Percentiles rank a stretch among this genome's conserved stretches.
These are phyloP conservation scores for Stichodactyla helianthus DNA, from an alignment of 64 coral and sea anemone species.

Conservation along the genomic window DNA sequence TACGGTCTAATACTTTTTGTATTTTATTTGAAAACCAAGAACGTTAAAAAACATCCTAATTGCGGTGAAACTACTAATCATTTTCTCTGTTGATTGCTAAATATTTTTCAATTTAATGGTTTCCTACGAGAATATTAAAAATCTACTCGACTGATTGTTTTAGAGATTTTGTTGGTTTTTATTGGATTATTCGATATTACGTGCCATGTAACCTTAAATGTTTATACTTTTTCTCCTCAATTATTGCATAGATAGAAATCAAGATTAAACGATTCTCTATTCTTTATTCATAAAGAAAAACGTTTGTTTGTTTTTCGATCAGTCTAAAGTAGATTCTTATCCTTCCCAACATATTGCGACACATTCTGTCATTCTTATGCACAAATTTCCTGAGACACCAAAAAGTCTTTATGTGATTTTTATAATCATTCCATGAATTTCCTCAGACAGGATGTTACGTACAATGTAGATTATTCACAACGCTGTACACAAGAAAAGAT, in stretches of 20 bases:
- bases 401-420: neutral
- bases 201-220: neutral
- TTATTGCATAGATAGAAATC: neutral
- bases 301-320: neutral
- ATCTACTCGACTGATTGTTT: neutral
- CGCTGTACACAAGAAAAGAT: neutral
- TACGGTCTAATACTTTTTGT: neutral
- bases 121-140: neutral
- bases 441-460: neutral
- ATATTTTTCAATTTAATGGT: neutral
- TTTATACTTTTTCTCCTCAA: neutral
- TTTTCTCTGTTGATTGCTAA: neutral
- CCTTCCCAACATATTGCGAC: neutral
- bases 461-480: neutral
- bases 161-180: neutral
- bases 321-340: neutral
- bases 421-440: constrained; percentile 7
- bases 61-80: neutral
- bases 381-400: neutral
- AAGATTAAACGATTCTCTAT: neutral
- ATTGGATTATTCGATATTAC: neutral
- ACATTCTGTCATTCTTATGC: neutral
- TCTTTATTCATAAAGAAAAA: neutral
- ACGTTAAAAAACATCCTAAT: neutral
- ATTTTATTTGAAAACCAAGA: neutral